Evolutionary conservation across 2,113 vertebrate species (phyloP).

Genomic region (Spea bombifrons): DNA sequence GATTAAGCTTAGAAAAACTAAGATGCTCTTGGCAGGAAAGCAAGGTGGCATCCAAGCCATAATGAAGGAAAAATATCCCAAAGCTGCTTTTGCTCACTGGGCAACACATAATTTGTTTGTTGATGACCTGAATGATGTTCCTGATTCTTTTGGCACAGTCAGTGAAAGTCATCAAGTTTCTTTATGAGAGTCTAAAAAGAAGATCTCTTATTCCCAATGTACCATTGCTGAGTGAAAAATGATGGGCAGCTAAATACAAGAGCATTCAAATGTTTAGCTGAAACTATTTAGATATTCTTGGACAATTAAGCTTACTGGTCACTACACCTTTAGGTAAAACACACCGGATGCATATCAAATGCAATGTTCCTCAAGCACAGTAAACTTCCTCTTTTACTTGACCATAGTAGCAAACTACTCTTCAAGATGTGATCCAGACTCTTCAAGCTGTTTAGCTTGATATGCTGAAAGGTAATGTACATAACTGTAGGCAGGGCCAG

Average conservation of each 20-base stretch:
- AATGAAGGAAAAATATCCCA: constrained; percentile 5
- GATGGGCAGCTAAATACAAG: background rate
- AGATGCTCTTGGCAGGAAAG: constrained; percentile 11
- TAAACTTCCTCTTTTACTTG: background rate
- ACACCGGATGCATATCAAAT: background rate
- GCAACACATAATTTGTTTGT: constrained; percentile 6
- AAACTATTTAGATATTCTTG: background rate
- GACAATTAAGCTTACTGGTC: background rate
- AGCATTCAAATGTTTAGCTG: background rate
- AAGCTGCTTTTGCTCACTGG: constrained; percentile 10
- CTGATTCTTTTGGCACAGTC: background rate
- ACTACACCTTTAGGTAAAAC: background rate
- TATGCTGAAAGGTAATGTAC: too few relatives aligned
- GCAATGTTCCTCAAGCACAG: background rate
- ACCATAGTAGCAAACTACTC: background rate
- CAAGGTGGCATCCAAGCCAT: constrained; percentile 2
- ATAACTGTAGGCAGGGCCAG: too few relatives aligned
- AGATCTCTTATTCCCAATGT: background rate
- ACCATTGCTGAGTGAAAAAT: background rate
- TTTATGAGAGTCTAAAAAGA: background rate
- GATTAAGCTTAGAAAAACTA: constrained; percentile 6
- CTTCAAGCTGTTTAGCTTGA: too few relatives aligned
- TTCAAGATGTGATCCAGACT: background rate
- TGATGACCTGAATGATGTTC: background rate
- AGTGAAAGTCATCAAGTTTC: background rate